Conservation (phyloP, 2,888 invertebrate species). For the Drosophila demipolita region DNA sequence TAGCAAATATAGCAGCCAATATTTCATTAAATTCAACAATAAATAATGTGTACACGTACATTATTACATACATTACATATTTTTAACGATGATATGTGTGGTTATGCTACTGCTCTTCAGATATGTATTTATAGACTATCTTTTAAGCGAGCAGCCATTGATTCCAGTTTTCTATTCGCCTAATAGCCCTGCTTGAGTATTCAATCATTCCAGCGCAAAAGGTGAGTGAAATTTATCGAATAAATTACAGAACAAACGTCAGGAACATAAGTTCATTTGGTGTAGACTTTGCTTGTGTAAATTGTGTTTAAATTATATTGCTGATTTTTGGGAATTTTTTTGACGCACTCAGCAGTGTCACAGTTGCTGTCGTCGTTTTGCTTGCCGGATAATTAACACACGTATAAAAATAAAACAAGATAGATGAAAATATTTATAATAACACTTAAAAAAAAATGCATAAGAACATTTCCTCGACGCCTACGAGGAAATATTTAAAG, state of each 20-base stretch:
- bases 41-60: not conserved
- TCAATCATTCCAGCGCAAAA: slow-evolving; percentile 26
- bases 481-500: slow-evolving; percentile 29
- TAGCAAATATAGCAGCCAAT: not conserved
- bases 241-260: slow-evolving; percentile 18
- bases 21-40: not conserved
- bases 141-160: not conserved
- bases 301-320: no score
- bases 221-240: slow-evolving; percentile 23
- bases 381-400: slow-evolving; percentile 24
- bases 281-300: slow-evolving; percentile 23
- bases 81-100: not conserved
- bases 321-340: slow-evolving; percentile 26
- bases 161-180: slow-evolving; percentile 33
- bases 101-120: not conserved
- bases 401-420: slow-evolving; percentile 1
- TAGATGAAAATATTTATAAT: slow-evolving; percentile 5
- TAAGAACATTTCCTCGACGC: slow-evolving; percentile 21
- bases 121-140: not conserved
- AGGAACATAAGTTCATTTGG: slow-evolving; percentile 14
- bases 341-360: slow-evolving; percentile 58
- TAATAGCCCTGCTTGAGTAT: slow-evolving; percentile 14
- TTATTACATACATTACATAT: no score
- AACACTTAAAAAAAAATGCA: slow-evolving; percentile 3
- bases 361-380: slow-evolving; percentile 11